Evolutionary conservation across 1,140 invertebrate species (phyloP).

Genomic region (Himalopsyche phryganea): DNA sequence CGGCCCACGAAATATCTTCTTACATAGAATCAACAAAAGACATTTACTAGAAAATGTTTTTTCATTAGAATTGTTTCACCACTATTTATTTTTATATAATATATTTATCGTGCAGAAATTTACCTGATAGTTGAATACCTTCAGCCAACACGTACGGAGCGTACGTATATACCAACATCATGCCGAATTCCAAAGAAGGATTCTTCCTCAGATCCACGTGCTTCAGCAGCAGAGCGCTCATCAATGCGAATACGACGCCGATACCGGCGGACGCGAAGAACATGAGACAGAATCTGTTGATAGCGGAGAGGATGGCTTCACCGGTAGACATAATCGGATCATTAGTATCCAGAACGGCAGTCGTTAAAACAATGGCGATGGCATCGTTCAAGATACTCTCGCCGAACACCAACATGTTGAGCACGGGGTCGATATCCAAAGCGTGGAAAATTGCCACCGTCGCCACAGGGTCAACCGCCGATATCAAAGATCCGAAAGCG

Average conservation of each 20-base stretch:
- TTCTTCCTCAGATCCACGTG: slow-evolving; percentile 96
- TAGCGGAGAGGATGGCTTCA: slow-evolving; percentile 84
- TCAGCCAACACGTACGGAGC: slow-evolving; percentile 97
- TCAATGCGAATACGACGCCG: slow-evolving; percentile 91
- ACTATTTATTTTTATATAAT: too few relatives aligned
- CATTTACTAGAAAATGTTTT: too few relatives aligned
- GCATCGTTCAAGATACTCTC: slow-evolving; percentile 98
- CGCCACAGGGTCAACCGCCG: slow-evolving; percentile 98
- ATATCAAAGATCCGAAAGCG: slow-evolving; percentile 96
- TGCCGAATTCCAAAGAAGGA: slow-evolving; percentile 96
- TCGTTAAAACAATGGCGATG: slow-evolving; percentile 95
- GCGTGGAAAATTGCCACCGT: slow-evolving; percentile 98
- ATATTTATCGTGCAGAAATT: too few relatives aligned
- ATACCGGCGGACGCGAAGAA: slow-evolving; percentile 98
- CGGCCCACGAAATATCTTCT: too few relatives aligned
- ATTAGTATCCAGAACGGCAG: slow-evolving; percentile 77
- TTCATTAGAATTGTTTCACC: too few relatives aligned
- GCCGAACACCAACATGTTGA: slow-evolving; percentile 99
- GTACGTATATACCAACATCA: slow-evolving; percentile 98
- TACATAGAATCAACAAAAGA: too few relatives aligned
- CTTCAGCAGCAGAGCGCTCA: slow-evolving; percentile 91
- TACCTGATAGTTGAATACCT: slow-evolving; percentile 92
- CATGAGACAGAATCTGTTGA: slow-evolving; percentile 92
- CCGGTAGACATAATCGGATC: slow-evolving; percentile 68
- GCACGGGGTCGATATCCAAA: slow-evolving; percentile 88